phyloP scores from a whole-genome alignment of 2,888 invertebrate genomes.

The Sturmia bella region DNA sequence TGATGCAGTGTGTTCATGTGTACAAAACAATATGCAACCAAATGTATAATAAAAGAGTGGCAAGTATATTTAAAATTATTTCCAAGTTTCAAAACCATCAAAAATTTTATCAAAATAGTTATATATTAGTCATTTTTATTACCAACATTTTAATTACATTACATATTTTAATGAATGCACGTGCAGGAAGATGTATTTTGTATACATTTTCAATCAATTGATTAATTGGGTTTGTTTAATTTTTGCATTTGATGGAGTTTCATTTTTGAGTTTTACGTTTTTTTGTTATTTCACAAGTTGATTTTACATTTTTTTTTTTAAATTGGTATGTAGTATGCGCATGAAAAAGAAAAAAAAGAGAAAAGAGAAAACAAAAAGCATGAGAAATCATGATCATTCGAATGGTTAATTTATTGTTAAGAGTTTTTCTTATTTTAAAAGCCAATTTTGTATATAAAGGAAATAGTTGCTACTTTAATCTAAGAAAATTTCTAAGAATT shows the following conservation, averaged over 20 bases:
- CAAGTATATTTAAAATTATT: conserved; percentile 31
- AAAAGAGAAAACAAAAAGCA: conserved; percentile 79
- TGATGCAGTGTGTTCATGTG: conserved; percentile 48
- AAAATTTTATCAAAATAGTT: conserved; percentile 9
- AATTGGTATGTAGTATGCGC: conserved; percentile 78
- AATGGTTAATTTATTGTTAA: conserved; percentile 47
- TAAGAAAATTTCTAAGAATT: conserved; percentile 33
- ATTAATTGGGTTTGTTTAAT: conserved; percentile 56
- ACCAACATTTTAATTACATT: conserved; percentile 62
- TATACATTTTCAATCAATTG: conserved; percentile 74
- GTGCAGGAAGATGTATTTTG: conserved; percentile 78
- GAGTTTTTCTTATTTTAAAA: conserved; percentile 54
- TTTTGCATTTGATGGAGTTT: conserved; percentile 71
- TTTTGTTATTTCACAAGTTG: conserved; percentile 68
- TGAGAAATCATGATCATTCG: conserved; percentile 72
- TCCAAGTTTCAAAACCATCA: conserved; percentile 42
- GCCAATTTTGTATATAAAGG: conserved; percentile 46
- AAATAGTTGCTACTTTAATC: conserved; percentile 24
- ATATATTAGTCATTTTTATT: conserved; percentile 41
- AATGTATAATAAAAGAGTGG: conserved; percentile 36
- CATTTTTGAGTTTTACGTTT: conserved; percentile 62
- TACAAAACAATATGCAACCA: conserved; percentile 31
- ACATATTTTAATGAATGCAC: conserved; percentile 71
- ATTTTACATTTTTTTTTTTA: conserved; percentile 67
- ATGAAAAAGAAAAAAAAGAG: conserved; percentile 79